phyloP scores from a whole-genome alignment of 2,113 vertebrate genomes.

The Leptobrachium ailaonicum region DNA sequence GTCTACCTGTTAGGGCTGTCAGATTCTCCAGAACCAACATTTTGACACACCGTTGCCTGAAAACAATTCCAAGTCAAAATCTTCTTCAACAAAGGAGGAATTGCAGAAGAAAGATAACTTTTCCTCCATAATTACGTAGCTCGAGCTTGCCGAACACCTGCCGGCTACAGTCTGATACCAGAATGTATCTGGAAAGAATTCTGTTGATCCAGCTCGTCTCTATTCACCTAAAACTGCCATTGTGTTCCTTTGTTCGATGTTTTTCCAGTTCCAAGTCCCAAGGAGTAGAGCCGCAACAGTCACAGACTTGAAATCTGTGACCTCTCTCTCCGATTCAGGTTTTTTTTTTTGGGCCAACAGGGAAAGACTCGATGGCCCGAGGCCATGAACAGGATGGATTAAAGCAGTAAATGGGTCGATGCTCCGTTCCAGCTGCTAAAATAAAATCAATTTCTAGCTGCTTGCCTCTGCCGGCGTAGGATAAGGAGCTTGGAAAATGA shows the following conservation, averaged over 20 bases:
- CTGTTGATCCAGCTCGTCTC: not conserved
- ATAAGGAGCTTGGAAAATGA: not conserved
- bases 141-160: not conserved
- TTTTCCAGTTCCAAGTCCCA: not conserved
- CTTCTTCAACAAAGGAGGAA: not conserved
- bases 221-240: not conserved
- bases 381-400: conserved; percentile 41
- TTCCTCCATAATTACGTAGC: conserved; percentile 4
- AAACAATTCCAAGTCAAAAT: not conserved
- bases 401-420: conserved; percentile 17
- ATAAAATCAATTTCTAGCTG: conserved; percentile 32
- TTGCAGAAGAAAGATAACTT: conserved; percentile 8
- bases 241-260: not conserved
- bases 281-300: not conserved
- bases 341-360: not conserved
- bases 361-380: not conserved
- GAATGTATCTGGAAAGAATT: conserved; percentile 7
- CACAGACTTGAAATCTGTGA: not conserved
- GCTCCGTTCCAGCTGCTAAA: conserved; percentile 30
- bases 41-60: not conserved
- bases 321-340: conserved; percentile 1
- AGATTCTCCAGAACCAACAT: not conserved
- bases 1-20: conserved; percentile 10
- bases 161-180: not conserved
- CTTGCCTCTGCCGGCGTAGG: conserved; percentile 22